Evolutionary conservation across 64 coral and sea anemone species (phyloP), one percentile per base, ranked within the genome.

Genomic region (Stichodactyla helianthus): DNA sequence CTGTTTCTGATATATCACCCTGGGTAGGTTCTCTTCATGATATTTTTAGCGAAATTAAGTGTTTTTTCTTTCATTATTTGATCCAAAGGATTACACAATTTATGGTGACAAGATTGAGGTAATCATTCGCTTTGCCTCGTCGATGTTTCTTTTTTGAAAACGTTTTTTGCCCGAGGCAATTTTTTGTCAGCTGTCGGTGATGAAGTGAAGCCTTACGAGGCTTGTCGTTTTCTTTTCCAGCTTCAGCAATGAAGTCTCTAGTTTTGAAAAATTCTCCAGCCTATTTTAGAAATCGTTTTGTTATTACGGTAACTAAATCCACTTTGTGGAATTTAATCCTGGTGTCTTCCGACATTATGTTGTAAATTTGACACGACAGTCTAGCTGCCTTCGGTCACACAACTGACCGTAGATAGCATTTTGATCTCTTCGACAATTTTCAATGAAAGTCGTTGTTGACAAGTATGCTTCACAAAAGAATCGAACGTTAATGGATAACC

Each of bases 241-340:
- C 68, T 74, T 74, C 26, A 74, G 23, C 25, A 74, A 74, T 31
- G 8, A 74, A 74, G 27, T 31, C 7, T 9, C 10, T 74, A 74
- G 26, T 74, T 74, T 74, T 68, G 7, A 68, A 44, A 44, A 20
- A 22, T 68, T 68, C 19, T n/a, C 63, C 4, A 31, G 68, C 11
- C 22, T 27, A 74, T 74, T 26, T 74, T 74, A 31, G 23, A 11
- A 74, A 31, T n/a, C 8, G 8, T 8, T 74, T 11, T 71, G 65
- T 71, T 71, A 71, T 71, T 71, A 71, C 7, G 68, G 68, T 74
- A 74, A 35, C 68, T 9, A 74, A 74, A 74, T 31, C 68, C 25
- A 26, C 23, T 31, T 23, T 12, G 10, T 74, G 68, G 68, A 74
- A 74, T 74, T 23, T 74, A 74, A 68, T 68, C 18, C 5, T 5